Conservation (phyloP, 2,888 invertebrate species). For the Clanis bilineata region DNA sequence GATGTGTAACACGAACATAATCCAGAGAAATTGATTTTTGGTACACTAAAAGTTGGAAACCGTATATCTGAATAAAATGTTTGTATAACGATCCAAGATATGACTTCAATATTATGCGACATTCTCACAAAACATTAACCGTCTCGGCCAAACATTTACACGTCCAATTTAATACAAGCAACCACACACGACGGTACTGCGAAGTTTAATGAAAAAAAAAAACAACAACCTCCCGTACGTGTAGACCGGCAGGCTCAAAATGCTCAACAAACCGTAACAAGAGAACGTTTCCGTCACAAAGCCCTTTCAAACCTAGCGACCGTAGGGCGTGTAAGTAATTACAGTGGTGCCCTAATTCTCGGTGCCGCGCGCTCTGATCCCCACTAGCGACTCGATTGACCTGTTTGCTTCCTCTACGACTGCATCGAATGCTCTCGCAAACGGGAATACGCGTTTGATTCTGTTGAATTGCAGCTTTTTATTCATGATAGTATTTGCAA, state of each 20-base stretch:
- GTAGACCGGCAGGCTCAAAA: constrained; percentile 33
- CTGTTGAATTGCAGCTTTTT: neutral
- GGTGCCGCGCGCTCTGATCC: constrained; percentile 45
- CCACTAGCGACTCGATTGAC: constrained; percentile 44
- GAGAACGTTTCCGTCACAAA: constrained; percentile 58
- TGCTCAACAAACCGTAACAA: constrained; percentile 61
- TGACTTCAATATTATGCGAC: neutral
- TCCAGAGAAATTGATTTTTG: neutral
- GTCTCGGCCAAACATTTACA: constrained; percentile 17
- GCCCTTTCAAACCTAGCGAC: constrained; percentile 57
- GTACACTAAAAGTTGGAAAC: neutral
- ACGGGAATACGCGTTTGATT: constrained; percentile 21
- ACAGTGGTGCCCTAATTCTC: constrained; percentile 67
- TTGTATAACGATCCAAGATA: neutral
- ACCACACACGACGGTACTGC: neutral
- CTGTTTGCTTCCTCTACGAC: constrained; percentile 45
- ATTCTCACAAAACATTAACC: constrained; percentile 13
- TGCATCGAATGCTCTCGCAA: constrained; percentile 32
- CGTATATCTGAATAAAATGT: neutral
- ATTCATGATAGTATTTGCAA: neutral
- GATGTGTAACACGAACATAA: neutral
- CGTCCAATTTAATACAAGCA: constrained; percentile 16
- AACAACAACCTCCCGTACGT: constrained; percentile 33
- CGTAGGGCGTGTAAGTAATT: constrained; percentile 63
- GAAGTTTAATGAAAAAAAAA: neutral